These are phyloP conservation scores for Incurvaria masculella DNA, from an alignment of 2,888 invertebrate genomes.

Conservation along the genomic window DNA sequence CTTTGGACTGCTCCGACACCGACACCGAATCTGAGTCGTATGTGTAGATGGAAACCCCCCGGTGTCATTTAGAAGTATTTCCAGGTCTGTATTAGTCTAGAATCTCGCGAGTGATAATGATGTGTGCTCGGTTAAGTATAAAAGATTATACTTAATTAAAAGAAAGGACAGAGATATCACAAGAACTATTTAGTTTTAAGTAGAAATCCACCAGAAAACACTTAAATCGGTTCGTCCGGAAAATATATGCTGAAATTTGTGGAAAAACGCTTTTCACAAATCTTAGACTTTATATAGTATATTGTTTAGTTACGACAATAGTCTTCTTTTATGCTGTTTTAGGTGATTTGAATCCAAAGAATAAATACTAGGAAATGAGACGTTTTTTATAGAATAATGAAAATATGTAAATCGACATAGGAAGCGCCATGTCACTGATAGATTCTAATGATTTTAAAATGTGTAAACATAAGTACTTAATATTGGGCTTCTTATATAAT, in stretches of 20 bases:
- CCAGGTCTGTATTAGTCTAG: neutral
- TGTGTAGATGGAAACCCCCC: constrained; percentile 24
- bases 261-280: neutral
- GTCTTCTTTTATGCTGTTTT: neutral
- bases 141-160: constrained; percentile 22
- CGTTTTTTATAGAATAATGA: neutral
- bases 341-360: neutral
- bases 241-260: neutral
- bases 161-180: neutral
- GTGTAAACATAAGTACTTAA: neutral
- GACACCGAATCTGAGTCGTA: constrained; percentile 54
- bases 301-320: constrained; percentile 1
- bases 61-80: neutral
- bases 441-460: constrained; percentile 3
- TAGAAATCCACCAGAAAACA: neutral
- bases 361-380: constrained; percentile 1
- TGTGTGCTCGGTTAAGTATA: constrained; percentile 1
- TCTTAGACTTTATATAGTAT: neutral
- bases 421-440: neutral
- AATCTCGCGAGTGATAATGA: neutral
- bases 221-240: constrained; percentile 1
- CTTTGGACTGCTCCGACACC: constrained; percentile 46
- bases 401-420: neutral
- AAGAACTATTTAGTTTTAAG: neutral
- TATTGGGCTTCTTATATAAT: neutral